phyloP scores from a whole-genome alignment of 2,888 invertebrate species.

The Oithona nana region DNA sequence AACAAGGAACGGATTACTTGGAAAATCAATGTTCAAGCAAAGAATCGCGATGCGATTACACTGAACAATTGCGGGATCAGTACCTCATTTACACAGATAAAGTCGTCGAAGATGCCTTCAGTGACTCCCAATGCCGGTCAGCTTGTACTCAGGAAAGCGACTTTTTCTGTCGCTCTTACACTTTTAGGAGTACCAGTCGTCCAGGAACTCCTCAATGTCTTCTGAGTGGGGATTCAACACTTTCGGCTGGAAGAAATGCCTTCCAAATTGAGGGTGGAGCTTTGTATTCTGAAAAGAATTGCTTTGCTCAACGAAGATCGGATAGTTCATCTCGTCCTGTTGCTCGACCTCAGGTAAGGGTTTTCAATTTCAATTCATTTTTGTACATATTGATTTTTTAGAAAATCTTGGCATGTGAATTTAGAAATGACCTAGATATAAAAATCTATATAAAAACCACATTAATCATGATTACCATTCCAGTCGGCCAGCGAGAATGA shows the following conservation, averaged over 20 bases:
- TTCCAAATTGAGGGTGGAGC: slow-evolving; percentile 25
- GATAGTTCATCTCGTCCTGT: neutral
- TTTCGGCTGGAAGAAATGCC: slow-evolving; percentile 25
- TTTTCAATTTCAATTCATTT: neutral
- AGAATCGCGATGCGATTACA: slow-evolving; percentile 27
- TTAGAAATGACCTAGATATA: too few relatives aligned
- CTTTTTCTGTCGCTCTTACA: slow-evolving; percentile 31
- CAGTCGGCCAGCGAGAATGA: neutral
- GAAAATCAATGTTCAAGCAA: slow-evolving; percentile 35
- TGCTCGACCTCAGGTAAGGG: neutral
- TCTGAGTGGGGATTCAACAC: slow-evolving; percentile 28
- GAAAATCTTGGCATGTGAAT: too few relatives aligned
- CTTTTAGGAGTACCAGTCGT: slow-evolving; percentile 25
- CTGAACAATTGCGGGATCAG: slow-evolving; percentile 26
- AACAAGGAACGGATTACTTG: slow-evolving; percentile 32
- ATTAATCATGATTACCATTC: too few relatives aligned
- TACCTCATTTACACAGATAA: slow-evolving; percentile 30
- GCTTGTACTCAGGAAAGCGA: slow-evolving; percentile 30
- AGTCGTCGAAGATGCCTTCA: slow-evolving; percentile 26
- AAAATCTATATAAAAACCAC: too few relatives aligned
- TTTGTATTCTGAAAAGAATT: slow-evolving; percentile 26
- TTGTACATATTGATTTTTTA: too few relatives aligned
- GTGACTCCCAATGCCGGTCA: slow-evolving; percentile 28
- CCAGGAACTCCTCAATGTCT: slow-evolving; percentile 25
- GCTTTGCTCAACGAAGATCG: neutral